Conservation (phyloP, 1,140 invertebrate genomes). For the Ericerus pela region DNA sequence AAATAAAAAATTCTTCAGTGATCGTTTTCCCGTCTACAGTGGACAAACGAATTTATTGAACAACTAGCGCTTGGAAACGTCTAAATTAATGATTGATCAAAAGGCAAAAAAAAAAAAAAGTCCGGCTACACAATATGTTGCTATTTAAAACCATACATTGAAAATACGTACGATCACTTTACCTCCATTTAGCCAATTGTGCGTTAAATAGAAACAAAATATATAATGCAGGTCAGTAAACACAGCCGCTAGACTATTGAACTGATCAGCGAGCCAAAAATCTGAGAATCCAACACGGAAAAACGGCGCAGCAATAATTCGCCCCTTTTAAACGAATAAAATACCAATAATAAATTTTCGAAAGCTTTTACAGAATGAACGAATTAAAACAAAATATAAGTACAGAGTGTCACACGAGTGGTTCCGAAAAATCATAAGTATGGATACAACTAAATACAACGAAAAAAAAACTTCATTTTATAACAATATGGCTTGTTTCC, state of each 20-base stretch:
- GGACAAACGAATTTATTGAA: slow-evolving; percentile 43
- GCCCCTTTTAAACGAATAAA: slow-evolving; percentile 12
- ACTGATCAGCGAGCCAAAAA: slow-evolving; percentile 98
- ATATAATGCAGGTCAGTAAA: slow-evolving; percentile 92
- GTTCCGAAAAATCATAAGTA: no score
- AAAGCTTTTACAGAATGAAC: no score
- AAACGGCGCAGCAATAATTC: slow-evolving; percentile 55
- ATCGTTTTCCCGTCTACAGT: slow-evolving; percentile 32
- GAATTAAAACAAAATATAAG: no score
- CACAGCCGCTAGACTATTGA: slow-evolving; percentile 80
- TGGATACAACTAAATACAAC: no score
- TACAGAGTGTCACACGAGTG: no score
- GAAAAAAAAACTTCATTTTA: no score
- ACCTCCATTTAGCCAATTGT: slow-evolving; percentile 42
- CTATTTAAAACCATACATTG: neutral
- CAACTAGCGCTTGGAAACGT: slow-evolving; percentile 24
- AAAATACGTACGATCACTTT: slow-evolving; percentile 7
- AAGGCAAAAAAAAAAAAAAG: neutral
- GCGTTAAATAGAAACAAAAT: slow-evolving; percentile 62
- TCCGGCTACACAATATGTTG: neutral
- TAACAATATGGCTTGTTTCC: no score
- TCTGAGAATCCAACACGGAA: slow-evolving; percentile 94
- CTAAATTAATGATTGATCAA: neutral
- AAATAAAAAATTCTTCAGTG: slow-evolving; percentile 36
- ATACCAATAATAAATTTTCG: no score